Evolutionary conservation across 2,113 vertebrate species (phyloP).

Genomic region (Pedetes capensis): DNA sequence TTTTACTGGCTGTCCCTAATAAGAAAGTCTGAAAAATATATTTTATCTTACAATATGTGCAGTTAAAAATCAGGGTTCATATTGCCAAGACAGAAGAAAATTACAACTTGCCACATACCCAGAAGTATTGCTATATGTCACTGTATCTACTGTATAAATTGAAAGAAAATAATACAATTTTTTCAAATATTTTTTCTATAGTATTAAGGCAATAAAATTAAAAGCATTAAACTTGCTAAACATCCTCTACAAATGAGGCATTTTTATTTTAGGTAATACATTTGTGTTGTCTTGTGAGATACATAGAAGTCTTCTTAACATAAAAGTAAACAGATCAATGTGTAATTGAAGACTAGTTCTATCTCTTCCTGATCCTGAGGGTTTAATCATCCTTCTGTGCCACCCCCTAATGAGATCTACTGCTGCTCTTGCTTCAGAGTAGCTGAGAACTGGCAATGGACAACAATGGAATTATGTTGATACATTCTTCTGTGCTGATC

Average conservation of each 20-base stretch:
- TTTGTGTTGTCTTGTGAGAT: background rate
- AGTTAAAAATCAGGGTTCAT: background rate
- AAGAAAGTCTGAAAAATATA: background rate
- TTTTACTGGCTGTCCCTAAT: background rate
- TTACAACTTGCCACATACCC: background rate
- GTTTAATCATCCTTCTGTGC: background rate
- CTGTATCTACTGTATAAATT: background rate
- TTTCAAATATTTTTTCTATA: background rate
- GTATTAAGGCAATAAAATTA: background rate
- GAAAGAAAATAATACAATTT: background rate
- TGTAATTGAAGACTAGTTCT: background rate
- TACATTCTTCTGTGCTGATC: background rate
- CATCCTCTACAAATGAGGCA: background rate
- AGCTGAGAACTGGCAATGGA: background rate
- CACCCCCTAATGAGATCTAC: background rate
- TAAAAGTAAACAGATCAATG: background rate
- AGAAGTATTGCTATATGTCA: background rate
- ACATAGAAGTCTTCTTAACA: background rate
- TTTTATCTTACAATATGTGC: background rate
- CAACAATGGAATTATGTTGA: background rate
- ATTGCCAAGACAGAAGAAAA: background rate
- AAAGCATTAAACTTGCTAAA: background rate
- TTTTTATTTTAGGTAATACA: background rate
- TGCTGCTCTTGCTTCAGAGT: background rate
- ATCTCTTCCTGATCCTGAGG: background rate